Conservation (phyloP, 2,113 vertebrate species). For the Larimichthys crocea region DNA sequence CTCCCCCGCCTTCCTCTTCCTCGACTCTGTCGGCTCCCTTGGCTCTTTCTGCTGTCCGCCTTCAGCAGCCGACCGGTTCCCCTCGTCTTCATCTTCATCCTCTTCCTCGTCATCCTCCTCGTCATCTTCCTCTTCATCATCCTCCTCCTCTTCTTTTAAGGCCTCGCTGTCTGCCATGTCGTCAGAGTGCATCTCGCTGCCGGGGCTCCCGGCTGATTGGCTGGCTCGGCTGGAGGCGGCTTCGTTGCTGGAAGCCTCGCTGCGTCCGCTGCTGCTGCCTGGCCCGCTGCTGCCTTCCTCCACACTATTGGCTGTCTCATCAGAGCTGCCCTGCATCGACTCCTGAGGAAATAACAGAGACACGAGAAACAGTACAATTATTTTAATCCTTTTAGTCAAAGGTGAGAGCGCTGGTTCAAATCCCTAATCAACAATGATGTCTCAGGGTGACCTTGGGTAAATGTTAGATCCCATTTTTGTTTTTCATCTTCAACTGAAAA, state of each 20-base stretch:
- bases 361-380: background rate
- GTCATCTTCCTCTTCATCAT: constrained; percentile 89
- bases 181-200: constrained; percentile 95
- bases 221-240: constrained; percentile 95
- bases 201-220: constrained; percentile 97
- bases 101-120: constrained; percentile 92
- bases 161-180: constrained; percentile 98
- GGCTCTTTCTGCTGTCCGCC: constrained; percentile 86
- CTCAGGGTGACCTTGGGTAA: background rate
- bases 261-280: constrained; percentile 95
- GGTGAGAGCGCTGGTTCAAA: background rate
- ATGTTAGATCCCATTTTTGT: too few species aligned
- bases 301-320: constrained; percentile 98
- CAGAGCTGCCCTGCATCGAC: constrained; percentile 99
- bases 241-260: constrained; percentile 96
- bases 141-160: constrained; percentile 95
- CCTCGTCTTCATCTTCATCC: constrained; percentile 86
- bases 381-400: background rate
- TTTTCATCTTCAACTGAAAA: too few species aligned
- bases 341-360: constrained; percentile 83
- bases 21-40: constrained; percentile 85
- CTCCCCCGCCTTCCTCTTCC: constrained; percentile 91
- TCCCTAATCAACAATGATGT: background rate
- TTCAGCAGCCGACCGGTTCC: constrained; percentile 80
- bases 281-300: constrained; percentile 98